phyloP scores from a whole-genome alignment of 2,888 invertebrate species.

The Incurvaria masculella region DNA sequence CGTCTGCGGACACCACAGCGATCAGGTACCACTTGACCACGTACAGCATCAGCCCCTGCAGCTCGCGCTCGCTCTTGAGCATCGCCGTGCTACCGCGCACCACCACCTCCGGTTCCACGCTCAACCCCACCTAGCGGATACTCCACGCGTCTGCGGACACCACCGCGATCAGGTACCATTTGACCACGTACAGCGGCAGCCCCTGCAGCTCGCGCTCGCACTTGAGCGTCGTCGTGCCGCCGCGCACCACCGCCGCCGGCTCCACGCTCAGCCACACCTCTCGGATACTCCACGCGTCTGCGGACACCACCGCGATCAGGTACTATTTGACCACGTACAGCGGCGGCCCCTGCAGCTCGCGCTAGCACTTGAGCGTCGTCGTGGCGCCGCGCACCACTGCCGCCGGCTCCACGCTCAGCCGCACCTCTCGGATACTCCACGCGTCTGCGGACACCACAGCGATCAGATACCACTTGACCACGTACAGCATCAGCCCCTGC shows the following conservation, averaged over 20 bases:
- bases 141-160: slow-evolving; percentile 59
- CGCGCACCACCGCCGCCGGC: slow-evolving; percentile 66
- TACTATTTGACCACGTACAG: slow-evolving; percentile 88
- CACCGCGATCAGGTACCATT: too few relatives aligned
- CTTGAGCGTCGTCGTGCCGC: slow-evolving; percentile 64
- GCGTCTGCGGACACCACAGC: slow-evolving; percentile 56
- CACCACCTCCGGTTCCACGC: slow-evolving; percentile 68
- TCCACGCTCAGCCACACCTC: slow-evolving; percentile 69
- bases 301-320: too few relatives aligned
- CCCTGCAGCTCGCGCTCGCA: slow-evolving; percentile 78
- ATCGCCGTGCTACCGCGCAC: slow-evolving; percentile 65
- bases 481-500: slow-evolving; percentile 72
- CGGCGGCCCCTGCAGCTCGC: slow-evolving; percentile 72
- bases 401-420: slow-evolving; percentile 65
- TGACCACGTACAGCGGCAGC: slow-evolving; percentile 75
- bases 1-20: slow-evolving; percentile 54
- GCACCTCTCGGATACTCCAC: slow-evolving; percentile 67
- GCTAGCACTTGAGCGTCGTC: slow-evolving; percentile 68
- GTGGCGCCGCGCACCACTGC: slow-evolving; percentile 66
- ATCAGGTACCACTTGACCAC: slow-evolving; percentile 87
- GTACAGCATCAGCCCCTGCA: slow-evolving; percentile 73
- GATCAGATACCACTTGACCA: slow-evolving; percentile 88
- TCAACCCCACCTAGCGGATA: slow-evolving; percentile 67
- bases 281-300: slow-evolving; percentile 64
- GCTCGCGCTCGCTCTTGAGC: slow-evolving; percentile 71